phyloP scores from a whole-genome alignment of 2,888 invertebrate genomes.

The Melolontha melolontha region DNA sequence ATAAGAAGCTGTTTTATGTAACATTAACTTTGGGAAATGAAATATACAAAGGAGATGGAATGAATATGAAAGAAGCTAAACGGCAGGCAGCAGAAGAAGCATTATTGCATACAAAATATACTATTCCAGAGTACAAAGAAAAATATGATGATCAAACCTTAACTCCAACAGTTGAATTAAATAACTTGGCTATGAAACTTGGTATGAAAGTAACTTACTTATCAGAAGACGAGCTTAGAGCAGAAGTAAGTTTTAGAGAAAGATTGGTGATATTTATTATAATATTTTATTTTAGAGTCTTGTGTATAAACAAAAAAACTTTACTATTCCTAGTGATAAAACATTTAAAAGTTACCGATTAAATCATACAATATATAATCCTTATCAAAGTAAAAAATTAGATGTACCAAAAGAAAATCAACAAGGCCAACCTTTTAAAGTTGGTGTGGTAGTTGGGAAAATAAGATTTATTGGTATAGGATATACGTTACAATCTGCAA shows the following conservation, averaged over 20 bases:
- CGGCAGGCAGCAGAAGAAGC: constrained; percentile 55
- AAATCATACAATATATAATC: constrained; percentile 54
- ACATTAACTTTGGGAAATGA: constrained; percentile 57
- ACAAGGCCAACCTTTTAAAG: constrained; percentile 54
- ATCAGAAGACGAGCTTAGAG: constrained; percentile 35
- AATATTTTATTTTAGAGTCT: constrained; percentile 10
- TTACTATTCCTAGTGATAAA: constrained; percentile 46
- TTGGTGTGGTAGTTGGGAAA: constrained; percentile 56
- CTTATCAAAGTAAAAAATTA: constrained; percentile 43
- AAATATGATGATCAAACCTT: constrained; percentile 47
- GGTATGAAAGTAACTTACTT: constrained; percentile 56
- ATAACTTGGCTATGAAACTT: constrained; percentile 58
- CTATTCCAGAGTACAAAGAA: constrained; percentile 51
- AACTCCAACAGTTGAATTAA: constrained; percentile 59
- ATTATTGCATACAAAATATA: constrained; percentile 56
- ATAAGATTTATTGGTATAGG: constrained; percentile 55
- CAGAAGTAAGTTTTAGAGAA: constrained; percentile 13
- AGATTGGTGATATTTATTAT: neutral
- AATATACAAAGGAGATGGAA: constrained; percentile 54
- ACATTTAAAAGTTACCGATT: constrained; percentile 54
- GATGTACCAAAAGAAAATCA: constrained; percentile 51
- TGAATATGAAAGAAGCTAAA: constrained; percentile 58
- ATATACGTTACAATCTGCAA: constrained; percentile 58
- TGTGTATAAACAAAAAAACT: constrained; percentile 26
- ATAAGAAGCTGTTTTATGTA: constrained; percentile 56